These are phyloP conservation scores for Linyphia triangularis DNA, from an alignment of 2,888 invertebrate genomes.

Conservation along the genomic window DNA sequence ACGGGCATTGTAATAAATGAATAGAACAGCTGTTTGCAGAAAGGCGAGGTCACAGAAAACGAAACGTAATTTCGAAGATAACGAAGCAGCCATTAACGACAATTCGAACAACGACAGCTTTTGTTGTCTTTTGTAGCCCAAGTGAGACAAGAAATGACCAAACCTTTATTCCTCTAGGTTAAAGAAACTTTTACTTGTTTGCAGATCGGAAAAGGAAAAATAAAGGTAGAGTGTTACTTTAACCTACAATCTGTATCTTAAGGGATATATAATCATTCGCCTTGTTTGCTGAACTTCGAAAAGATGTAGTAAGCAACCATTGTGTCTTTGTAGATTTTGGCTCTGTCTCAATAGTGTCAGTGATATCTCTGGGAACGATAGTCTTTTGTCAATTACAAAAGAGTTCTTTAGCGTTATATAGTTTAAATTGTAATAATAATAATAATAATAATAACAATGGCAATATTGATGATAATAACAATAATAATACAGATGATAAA, in stretches of 20 bases:
- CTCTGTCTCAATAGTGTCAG: neutral
- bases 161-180: neutral
- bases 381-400: no score
- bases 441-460: no score
- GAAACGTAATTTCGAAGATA: constrained; percentile 23
- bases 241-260: neutral
- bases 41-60: constrained; percentile 33
- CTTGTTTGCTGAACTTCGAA: neutral
- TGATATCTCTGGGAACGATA: no score
- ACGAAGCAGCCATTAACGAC: constrained; percentile 46
- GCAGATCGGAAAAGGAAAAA: constrained; percentile 8
- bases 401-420: no score
- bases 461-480: no score
- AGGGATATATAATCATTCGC: neutral
- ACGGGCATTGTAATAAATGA: constrained; percentile 27
- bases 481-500: no score
- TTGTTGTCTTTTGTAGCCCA: neutral
- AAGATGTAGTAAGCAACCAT: neutral
- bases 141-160: neutral
- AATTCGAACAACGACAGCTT: constrained; percentile 40
- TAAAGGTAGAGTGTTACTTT: neutral
- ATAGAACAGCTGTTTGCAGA: constrained; percentile 48
- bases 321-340: neutral
- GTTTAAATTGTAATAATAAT: no score
- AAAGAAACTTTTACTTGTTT: neutral